phyloP scores from a whole-genome alignment of 2,113 vertebrate genomes.

The Pangasianodon hypophthalmus region DNA sequence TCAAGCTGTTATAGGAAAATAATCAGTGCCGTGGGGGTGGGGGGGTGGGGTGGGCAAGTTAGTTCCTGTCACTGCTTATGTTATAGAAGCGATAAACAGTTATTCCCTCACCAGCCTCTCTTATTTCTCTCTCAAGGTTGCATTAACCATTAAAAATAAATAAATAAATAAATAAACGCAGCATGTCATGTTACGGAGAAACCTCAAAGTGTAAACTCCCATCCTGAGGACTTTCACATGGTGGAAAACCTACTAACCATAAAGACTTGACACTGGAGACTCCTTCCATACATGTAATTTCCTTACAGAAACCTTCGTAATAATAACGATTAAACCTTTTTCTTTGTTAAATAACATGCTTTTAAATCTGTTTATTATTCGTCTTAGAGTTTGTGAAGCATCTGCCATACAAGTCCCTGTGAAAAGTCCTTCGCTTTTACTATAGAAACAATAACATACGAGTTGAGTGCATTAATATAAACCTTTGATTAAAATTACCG shows the following conservation, averaged over 20 bases:
- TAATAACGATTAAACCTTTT: not conserved
- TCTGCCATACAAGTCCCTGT: not conserved
- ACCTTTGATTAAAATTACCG: too few relatives aligned
- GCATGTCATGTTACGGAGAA: too few relatives aligned
- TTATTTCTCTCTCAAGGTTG: not conserved
- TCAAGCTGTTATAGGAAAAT: not conserved
- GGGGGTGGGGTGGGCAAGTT: too few relatives aligned
- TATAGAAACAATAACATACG: not conserved
- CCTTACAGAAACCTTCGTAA: not conserved
- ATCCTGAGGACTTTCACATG: not conserved
- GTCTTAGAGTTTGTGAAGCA: not conserved
- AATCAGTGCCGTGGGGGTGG: too few relatives aligned
- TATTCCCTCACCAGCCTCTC: not conserved
- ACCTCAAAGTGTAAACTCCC: not conserved
- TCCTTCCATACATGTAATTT: not conserved
- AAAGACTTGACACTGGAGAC: not conserved
- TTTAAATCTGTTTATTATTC: too few relatives aligned
- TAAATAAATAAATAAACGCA: too few relatives aligned
- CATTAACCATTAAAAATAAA: not conserved
- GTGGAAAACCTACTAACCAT: not conserved
- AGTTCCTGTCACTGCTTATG: not conserved
- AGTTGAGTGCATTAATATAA: not conserved
- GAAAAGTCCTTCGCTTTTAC: not conserved
- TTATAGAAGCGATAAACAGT: not conserved
- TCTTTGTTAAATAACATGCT: not conserved